These are phyloP conservation scores for Centropus unirufus DNA, from an alignment of 2,113 vertebrate genomes.

Conservation along the genomic window DNA sequence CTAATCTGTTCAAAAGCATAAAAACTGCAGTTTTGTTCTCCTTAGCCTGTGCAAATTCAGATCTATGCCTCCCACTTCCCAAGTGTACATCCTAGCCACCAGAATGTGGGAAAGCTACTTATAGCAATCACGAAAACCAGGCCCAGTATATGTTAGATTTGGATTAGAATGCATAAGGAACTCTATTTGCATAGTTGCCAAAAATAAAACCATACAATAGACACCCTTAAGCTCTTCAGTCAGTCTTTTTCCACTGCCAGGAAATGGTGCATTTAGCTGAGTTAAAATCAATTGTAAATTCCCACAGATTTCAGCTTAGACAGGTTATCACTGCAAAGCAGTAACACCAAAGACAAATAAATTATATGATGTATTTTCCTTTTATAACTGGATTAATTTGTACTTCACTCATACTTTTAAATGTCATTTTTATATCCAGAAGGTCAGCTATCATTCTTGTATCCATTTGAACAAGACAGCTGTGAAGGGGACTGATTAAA, in stretches of 20 bases:
- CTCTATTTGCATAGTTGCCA: background rate
- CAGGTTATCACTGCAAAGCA: conserved; percentile 11
- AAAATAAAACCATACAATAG: background rate
- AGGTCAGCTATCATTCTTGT: conserved; percentile 27
- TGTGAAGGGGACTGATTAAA: conserved; percentile 20
- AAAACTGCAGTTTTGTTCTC: background rate
- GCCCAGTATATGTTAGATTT: background rate
- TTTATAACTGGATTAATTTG: conserved; percentile 21
- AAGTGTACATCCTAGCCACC: background rate
- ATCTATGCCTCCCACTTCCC: background rate
- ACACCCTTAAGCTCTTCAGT: background rate
- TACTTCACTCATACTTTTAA: conserved; percentile 27
- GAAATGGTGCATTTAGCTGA: background rate
- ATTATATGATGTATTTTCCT: background rate
- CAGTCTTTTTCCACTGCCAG: background rate
- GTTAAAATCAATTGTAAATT: conserved; percentile 34
- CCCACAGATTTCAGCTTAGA: background rate
- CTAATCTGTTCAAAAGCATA: background rate
- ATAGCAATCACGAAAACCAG: background rate
- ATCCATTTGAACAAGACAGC: conserved; percentile 33
- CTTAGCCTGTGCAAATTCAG: background rate
- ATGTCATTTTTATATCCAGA: conserved; percentile 43
- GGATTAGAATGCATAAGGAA: background rate
- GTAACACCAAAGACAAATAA: conserved; percentile 22
- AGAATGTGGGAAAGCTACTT: background rate